Conservation (phyloP, 2,113 vertebrate genomes). For the Colistium nudipinnis region DNA sequence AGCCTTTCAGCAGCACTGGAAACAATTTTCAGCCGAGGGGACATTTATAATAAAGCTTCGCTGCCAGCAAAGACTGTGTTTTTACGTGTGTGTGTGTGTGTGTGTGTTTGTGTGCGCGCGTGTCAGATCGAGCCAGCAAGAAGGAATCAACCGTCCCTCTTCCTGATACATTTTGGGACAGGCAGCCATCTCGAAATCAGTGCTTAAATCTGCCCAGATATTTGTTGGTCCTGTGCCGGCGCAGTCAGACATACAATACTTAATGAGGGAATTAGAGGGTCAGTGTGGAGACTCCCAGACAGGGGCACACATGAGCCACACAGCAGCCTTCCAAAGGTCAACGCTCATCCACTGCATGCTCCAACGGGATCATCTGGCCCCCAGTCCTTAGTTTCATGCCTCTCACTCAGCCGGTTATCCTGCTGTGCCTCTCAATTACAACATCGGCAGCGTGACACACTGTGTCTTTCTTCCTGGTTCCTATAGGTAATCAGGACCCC, state of each 20-base stretch:
- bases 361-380: slow-evolving; percentile 32
- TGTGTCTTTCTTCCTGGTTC: not conserved
- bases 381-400: not conserved
- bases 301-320: slow-evolving; percentile 21
- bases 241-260: slow-evolving; percentile 19
- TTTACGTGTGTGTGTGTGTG: slow-evolving; percentile 15
- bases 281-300: slow-evolving; percentile 36
- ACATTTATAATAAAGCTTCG: slow-evolving; percentile 68
- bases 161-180: slow-evolving; percentile 38
- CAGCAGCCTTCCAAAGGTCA: slow-evolving; percentile 59
- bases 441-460: no score
- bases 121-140: slow-evolving; percentile 8
- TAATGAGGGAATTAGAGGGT: slow-evolving; percentile 44
- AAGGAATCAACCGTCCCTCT: slow-evolving; percentile 37
- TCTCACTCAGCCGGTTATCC: slow-evolving; percentile 5
- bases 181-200: slow-evolving; percentile 46
- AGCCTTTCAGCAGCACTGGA: slow-evolving; percentile 78
- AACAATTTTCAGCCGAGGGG: slow-evolving; percentile 78
- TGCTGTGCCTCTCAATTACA: not conserved
- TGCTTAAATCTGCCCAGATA: slow-evolving; percentile 36
- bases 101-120: slow-evolving; percentile 16
- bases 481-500: not conserved
- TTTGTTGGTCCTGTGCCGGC: slow-evolving; percentile 15
- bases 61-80: slow-evolving; percentile 34
- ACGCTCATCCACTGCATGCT: slow-evolving; percentile 35